Percentiles rank a stretch among this genome's conserved stretches.
Conservation (phyloP, 2,888 invertebrate genomes). For the Orthosia incerta region DNA sequence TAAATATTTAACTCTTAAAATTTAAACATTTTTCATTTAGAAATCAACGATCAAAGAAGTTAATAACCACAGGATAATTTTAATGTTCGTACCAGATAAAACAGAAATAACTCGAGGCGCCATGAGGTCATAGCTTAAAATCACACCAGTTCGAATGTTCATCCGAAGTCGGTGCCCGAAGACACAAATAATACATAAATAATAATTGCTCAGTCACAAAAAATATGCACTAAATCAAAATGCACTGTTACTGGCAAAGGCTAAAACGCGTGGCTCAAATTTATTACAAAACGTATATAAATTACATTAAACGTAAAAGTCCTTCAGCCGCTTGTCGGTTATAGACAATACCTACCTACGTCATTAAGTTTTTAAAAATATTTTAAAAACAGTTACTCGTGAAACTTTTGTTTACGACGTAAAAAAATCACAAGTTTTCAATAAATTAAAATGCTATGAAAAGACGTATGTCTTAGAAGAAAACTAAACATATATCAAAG, state of each 20-base stretch:
- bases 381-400: conserved; percentile 56
- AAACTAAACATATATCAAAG: conserved; percentile 52
- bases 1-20: conserved; percentile 1
- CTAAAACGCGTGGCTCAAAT: conserved; percentile 66
- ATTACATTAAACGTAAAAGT: conserved; percentile 78
- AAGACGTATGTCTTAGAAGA: conserved; percentile 62
- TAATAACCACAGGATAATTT: conserved; percentile 29
- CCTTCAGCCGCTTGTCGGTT: conserved; percentile 54
- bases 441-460: conserved; percentile 68
- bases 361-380: conserved; percentile 60
- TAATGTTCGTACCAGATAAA: conserved; percentile 61
- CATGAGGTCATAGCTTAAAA: conserved; percentile 54
- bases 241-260: conserved; percentile 88
- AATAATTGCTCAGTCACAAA: conserved; percentile 77
- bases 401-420: conserved; percentile 46
- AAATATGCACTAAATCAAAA: conserved; percentile 81
- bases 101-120: conserved; percentile 51
- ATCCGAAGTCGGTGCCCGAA: conserved; percentile 45
- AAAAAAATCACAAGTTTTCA: conserved; percentile 64
- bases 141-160: conserved; percentile 54
- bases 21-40: conserved; percentile 6
- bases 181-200: conserved; percentile 61
- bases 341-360: conserved; percentile 53
- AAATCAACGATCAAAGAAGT: conserved; percentile 34
- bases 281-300: conserved; percentile 69